Base-by-base conservation (phyloP, 2,113 vertebrate species). In the Stigmatopora argus region DNA sequence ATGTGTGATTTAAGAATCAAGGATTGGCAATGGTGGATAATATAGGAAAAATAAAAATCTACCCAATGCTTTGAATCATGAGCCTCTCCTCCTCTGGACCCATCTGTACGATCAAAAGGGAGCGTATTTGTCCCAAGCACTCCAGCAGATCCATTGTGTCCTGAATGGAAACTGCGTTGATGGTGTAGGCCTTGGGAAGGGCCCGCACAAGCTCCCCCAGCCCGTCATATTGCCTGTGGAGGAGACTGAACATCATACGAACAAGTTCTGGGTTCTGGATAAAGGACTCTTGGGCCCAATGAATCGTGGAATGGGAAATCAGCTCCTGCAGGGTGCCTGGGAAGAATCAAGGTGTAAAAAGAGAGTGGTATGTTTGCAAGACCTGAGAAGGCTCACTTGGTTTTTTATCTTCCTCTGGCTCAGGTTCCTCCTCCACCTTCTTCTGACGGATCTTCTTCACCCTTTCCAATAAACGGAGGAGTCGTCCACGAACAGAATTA, bases 31-130 rank as follows among this genome's bases (percentile, higher is more conserved):
- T 53, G 14, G 31, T 62, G 0, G 31, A 9, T 19, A 44, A 10
- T 1, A 35, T 38, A 46, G 26, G 0, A 67, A 44, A 6, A 1
- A 68, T 62, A 3, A 59, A 17, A 4, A 69, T 73, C 41, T 15
- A 98, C 94, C 95, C 96, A 0, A 98, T 98, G 83, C 96, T 98
- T 90, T 98, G 96, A 67, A 98, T 98, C 93, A 98, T 96, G 38
- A 98, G 92, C 66, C 93, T 93, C 87, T 98, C 95, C 76, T 98
- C 96, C 79, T 98, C 94, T 2, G 94, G 95, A 8, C 95, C 96
- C 95, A 98, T 98, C 88, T 98, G 95, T 49, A 98, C 96, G 9
- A 98, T 98, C 14, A 98, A 94, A 71, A 98, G 88, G 0, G 96
- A 98, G 67, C 95, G 95, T 87, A 98, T 97, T 89, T 97, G 96